A percentile compares a stretch with the other conserved stretches of the same genome.
phyloP scores from a whole-genome alignment of 2,888 invertebrate species.

The Drosophila aldrichi region DNA sequence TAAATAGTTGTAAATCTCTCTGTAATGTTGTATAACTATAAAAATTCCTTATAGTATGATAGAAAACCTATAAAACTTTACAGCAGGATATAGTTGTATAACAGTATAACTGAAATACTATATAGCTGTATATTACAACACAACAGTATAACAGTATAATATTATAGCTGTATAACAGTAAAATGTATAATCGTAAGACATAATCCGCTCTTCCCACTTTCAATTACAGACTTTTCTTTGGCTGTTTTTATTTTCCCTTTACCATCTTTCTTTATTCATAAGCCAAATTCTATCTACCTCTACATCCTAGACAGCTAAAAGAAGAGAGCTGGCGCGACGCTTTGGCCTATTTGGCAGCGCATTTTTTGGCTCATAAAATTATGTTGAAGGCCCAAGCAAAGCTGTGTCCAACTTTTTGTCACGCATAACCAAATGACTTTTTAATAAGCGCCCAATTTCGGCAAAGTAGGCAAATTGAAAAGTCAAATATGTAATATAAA shows the following conservation, averaged over 20 bases:
- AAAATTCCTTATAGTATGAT: neutral
- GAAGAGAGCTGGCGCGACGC: constrained; percentile 13
- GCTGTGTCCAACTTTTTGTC: constrained; percentile 29
- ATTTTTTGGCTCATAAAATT: constrained; percentile 27
- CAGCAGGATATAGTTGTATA: neutral
- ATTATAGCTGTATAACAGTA: neutral
- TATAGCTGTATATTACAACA: neutral
- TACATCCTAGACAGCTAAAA: neutral
- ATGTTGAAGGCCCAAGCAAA: constrained; percentile 16
- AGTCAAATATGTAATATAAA: constrained; percentile 32
- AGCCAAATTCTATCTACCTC: neutral
- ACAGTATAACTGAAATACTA: neutral
- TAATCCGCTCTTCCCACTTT: neutral
- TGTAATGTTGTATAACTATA: neutral
- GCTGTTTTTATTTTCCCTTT: neutral
- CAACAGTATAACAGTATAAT: neutral
- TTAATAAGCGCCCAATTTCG: constrained; percentile 49
- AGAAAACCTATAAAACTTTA: too few relatives aligned
- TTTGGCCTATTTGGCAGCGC: constrained; percentile 41
- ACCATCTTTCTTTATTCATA: neutral
- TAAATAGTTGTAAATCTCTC: too few relatives aligned
- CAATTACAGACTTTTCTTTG: neutral
- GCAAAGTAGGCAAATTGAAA: constrained; percentile 48
- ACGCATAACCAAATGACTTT: constrained; percentile 42
- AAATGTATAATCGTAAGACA: neutral